Conservation (phyloP, 1,140 invertebrate genomes). For the Periplaneta americana region DNA sequence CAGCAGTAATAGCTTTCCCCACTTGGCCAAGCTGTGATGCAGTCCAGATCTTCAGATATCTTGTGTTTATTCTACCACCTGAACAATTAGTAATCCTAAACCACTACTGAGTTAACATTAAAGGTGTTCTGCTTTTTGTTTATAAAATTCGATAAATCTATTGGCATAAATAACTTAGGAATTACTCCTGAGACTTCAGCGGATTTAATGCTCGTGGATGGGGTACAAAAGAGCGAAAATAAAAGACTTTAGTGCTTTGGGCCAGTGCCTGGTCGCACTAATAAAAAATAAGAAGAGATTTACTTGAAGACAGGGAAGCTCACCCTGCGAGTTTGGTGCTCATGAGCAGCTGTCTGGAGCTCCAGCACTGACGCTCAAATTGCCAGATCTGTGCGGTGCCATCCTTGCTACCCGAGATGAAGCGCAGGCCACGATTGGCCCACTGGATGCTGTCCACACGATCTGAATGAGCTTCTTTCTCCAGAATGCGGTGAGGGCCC, state of each 20-base stretch:
- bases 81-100: too few species aligned
- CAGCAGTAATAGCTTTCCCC: too few species aligned
- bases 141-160: too few species aligned
- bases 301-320: slow-evolving; percentile 23
- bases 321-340: slow-evolving; percentile 59
- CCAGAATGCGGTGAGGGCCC: slow-evolving; percentile 66
- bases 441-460: slow-evolving; percentile 95
- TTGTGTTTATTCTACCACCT: too few species aligned
- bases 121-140: too few species aligned
- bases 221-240: background rate
- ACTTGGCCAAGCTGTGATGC: too few species aligned
- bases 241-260: background rate
- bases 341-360: slow-evolving; percentile 70
- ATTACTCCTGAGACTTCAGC: too few species aligned
- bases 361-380: slow-evolving; percentile 87
- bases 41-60: too few species aligned
- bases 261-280: background rate
- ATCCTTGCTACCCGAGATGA: slow-evolving; percentile 95
- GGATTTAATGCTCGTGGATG: too few species aligned
- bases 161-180: too few species aligned
- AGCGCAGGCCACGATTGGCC: slow-evolving; percentile 76
- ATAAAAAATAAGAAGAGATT: background rate
- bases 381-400: slow-evolving; percentile 93
- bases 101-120: too few species aligned
- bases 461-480: slow-evolving; percentile 86